phyloP scores from a whole-genome alignment of 2,888 invertebrate genomes.

The Deilephila elpenor region DNA sequence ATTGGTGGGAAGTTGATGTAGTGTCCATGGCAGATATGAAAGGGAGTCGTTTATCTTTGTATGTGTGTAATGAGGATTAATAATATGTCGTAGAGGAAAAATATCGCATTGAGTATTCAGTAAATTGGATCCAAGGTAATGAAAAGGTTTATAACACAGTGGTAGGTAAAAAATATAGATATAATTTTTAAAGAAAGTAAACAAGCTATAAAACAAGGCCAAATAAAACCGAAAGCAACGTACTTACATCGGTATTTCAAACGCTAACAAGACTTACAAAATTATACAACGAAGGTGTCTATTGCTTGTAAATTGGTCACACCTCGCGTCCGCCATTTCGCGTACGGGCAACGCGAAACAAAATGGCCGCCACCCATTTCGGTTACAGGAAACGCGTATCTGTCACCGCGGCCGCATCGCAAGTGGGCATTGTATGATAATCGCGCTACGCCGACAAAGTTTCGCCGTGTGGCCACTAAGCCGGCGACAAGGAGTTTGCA shows the following conservation, averaged over 20 bases:
- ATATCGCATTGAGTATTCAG: too few relatives aligned
- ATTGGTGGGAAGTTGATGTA: neutral
- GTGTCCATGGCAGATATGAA: neutral
- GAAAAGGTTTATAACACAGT: neutral
- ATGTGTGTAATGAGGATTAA: neutral
- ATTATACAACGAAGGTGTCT: constrained; percentile 22
- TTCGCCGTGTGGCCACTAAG: constrained; percentile 65
- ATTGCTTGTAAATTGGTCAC: constrained; percentile 34
- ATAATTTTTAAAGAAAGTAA: neutral
- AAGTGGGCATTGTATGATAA: constrained; percentile 84
- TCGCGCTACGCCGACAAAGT: constrained; percentile 76
- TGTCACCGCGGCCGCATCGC: constrained; percentile 79
- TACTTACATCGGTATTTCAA: neutral
- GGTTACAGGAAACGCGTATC: constrained; percentile 82
- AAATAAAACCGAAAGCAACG: neutral
- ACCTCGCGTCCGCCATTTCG: constrained; percentile 70
- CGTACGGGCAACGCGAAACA: constrained; percentile 63
- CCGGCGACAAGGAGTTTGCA: constrained; percentile 34
- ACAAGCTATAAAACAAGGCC: neutral
- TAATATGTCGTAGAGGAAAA: too few relatives aligned
- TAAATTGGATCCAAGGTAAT: neutral
- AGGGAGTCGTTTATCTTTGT: too few relatives aligned
- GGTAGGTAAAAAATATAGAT: neutral
- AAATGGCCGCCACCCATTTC: constrained; percentile 78
- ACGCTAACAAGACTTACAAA: constrained; percentile 14